Conservation (phyloP, 2,113 vertebrate genomes). For the Peucedramus taeniatus region DNA sequence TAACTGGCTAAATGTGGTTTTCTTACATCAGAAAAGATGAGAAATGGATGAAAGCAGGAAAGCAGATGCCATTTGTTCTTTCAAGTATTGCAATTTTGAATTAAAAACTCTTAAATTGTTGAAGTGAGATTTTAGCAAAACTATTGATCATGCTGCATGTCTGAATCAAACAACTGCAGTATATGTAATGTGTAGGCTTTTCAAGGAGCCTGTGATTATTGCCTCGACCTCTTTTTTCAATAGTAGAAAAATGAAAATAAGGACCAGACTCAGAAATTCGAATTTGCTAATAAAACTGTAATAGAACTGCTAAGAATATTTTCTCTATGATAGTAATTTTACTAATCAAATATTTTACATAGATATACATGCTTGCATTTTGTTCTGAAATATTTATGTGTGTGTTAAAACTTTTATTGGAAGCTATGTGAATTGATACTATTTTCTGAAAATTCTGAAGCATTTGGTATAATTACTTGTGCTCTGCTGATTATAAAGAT, state of each 20-base stretch:
- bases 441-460: background rate
- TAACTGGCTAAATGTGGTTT: rapidly evolving
- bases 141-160: background rate
- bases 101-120: background rate
- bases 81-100: background rate
- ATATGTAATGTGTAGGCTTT: background rate
- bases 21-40: background rate
- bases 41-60: background rate
- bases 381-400: background rate
- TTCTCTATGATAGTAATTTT: background rate
- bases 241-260: background rate
- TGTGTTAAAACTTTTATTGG: background rate
- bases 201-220: background rate
- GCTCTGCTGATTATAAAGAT: background rate
- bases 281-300: background rate
- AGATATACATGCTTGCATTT: background rate
- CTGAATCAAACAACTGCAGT: background rate
- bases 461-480: background rate
- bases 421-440: background rate
- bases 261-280: background rate
- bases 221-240: background rate
- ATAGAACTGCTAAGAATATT: background rate
- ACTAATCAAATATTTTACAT: rapidly evolving
- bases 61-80: background rate
- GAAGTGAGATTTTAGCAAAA: background rate